A percentile compares a stretch with the other conserved stretches of the same genome.
These are phyloP conservation scores for Beris morrisii DNA, from an alignment of 2,888 invertebrate species.

Conservation along the genomic window DNA sequence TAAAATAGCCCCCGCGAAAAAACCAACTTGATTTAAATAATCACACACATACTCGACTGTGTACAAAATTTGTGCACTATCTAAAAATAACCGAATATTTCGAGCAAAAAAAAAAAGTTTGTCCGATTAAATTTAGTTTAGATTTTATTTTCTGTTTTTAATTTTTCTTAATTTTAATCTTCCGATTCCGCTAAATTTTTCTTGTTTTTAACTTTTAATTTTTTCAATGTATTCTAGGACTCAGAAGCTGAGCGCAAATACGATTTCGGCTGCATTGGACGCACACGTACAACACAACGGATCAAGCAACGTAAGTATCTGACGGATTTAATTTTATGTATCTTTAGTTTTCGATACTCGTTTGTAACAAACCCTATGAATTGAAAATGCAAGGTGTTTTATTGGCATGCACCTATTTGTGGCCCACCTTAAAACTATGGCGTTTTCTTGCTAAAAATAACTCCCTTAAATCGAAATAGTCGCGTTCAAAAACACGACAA, in stretches of 20 bases:
- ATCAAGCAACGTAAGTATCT: slow-evolving; percentile 36
- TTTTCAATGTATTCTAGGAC: slow-evolving; percentile 58
- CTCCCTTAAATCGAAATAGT: too few species aligned
- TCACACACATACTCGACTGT: not conserved
- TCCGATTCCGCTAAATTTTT: not conserved
- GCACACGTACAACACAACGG: slow-evolving; percentile 52
- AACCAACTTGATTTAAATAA: not conserved
- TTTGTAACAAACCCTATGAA: too few species aligned
- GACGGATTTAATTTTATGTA: not conserved
- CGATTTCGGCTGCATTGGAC: slow-evolving; percentile 73
- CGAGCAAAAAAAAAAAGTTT: too few species aligned
- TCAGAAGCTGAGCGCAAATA: slow-evolving; percentile 69
- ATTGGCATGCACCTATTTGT: too few species aligned
- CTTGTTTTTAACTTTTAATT: slow-evolving; percentile 3
- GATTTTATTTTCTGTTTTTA: not conserved
- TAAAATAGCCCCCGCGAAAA: too few species aligned
- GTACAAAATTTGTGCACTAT: not conserved
- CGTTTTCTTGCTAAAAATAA: too few species aligned
- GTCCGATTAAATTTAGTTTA: not conserved
- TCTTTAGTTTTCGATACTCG: too few species aligned
- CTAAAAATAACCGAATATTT: too few species aligned
- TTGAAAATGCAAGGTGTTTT: too few species aligned
- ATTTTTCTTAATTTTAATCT: not conserved
- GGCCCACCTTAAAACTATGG: too few species aligned
- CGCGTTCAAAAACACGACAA: too few species aligned